Conservation (phyloP, 2,113 vertebrate genomes). For the Brachypodius melanocephalos region DNA sequence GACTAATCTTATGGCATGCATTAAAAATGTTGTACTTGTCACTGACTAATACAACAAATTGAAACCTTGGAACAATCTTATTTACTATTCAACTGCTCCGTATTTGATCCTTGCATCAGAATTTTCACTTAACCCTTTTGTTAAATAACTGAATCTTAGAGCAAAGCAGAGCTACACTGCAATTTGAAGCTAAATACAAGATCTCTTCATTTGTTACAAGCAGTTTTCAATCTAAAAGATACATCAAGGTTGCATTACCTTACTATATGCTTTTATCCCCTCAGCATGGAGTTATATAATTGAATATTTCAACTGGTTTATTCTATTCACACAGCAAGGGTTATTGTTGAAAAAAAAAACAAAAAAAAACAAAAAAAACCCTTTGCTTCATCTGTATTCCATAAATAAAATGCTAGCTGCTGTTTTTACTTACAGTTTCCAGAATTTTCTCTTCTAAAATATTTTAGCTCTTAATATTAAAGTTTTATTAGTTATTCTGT, state of each 20-base stretch:
- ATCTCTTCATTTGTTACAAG: neutral
- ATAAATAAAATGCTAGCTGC: slow-evolving; percentile 67
- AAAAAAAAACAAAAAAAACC: neutral
- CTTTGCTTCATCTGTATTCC: slow-evolving; percentile 18
- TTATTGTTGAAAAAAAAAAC: neutral
- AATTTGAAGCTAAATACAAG: neutral
- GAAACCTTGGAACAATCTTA: slow-evolving; percentile 37
- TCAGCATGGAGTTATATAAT: neutral
- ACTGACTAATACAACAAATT: slow-evolving; percentile 64
- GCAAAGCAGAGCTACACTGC: neutral
- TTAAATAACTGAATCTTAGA: neutral
- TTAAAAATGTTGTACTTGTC: slow-evolving; percentile 71
- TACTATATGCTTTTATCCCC: neutral
- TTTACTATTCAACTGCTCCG: slow-evolving; percentile 23
- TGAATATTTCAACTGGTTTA: slow-evolving; percentile 34
- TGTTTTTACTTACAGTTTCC: slow-evolving; percentile 83
- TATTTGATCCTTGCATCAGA: slow-evolving; percentile 17
- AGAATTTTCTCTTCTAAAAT: slow-evolving; percentile 74
- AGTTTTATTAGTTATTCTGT: slow-evolving; percentile 60
- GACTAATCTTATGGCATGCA: slow-evolving; percentile 67
- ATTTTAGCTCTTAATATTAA: slow-evolving; percentile 61
- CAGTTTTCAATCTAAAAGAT: neutral
- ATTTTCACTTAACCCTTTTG: slow-evolving; percentile 25
- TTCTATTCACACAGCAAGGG: neutral
- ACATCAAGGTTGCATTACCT: neutral